phyloP scores from a whole-genome alignment of 2,113 vertebrate species.

The Nibea coibor region DNA sequence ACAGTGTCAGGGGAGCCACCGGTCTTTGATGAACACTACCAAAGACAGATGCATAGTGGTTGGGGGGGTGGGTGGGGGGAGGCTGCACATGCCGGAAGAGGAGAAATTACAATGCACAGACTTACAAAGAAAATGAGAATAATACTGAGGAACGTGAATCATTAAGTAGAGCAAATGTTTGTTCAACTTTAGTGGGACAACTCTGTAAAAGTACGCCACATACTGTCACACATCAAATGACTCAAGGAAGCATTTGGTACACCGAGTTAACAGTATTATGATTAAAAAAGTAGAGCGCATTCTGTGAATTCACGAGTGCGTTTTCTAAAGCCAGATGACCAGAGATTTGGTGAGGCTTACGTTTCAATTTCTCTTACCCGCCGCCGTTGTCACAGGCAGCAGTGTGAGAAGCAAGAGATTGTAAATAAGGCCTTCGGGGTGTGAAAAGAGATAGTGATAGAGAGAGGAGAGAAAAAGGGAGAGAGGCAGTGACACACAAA shows the following conservation, averaged over 20 bases:
- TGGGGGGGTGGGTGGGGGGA: conserved; percentile 25
- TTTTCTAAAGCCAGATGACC: conserved; percentile 51
- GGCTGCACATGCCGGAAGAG: conserved; percentile 18
- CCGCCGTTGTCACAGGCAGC: conserved; percentile 52
- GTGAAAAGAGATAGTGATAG: conserved; percentile 64
- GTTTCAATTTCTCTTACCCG: conserved; percentile 58
- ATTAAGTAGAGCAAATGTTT: conserved; percentile 77
- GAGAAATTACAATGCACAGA: conserved; percentile 58
- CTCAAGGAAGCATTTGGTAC: conserved; percentile 29
- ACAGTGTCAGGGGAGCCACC: conserved; percentile 67
- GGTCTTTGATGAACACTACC: conserved; percentile 72
- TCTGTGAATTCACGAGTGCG: conserved; percentile 51
- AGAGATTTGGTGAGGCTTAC: conserved; percentile 52
- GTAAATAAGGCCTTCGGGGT: conserved; percentile 72
- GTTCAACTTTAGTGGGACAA: conserved; percentile 59
- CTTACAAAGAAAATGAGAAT: conserved; percentile 56
- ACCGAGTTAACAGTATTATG: conserved; percentile 38
- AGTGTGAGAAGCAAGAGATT: conserved; percentile 54
- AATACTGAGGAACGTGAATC: conserved; percentile 64
- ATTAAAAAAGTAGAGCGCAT: conserved; percentile 53
- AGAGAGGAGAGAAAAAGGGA: conserved; percentile 21
- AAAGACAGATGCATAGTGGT: conserved; percentile 59
- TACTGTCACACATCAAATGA: conserved; percentile 11
- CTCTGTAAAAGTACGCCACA: conserved; percentile 38
- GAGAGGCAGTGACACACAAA: conserved; percentile 52